Base-by-base conservation (phyloP, 2,113 vertebrate species). In the Pomatorhinus ruficollis region DNA sequence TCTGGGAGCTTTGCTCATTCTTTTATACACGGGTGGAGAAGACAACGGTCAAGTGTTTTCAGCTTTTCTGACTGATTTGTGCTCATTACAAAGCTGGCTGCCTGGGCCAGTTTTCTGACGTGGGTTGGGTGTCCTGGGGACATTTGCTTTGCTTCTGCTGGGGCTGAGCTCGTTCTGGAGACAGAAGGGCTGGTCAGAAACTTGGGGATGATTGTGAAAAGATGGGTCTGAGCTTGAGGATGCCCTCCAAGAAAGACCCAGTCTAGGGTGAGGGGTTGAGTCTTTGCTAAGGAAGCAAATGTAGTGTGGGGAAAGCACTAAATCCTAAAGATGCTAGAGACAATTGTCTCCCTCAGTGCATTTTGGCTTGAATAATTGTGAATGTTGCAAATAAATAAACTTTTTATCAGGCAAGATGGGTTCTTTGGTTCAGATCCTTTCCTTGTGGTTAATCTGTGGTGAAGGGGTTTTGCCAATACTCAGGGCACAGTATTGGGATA, bases 1-100 rank as follows among this genome's bases (percentile, higher is more conserved):
- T 81, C 83, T 96, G 92, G 88, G 86, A 96, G 92, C 57, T 90
- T 47, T 92, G 72, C 70, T 93, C 61, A 44, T 87, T 91, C 84
- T 84, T 92, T 93, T 92, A 20, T 49, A 40, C 40, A 23, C 0
- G 85, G 47, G 31, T 74, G 69, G 85, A 85, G 82, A 81, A 87
- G 87, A 94, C 90, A 94, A 93, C 4, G 5, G 30, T 53, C 89
- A 50, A 96, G 79, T 96, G 85, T 94, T 93, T 18, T 70, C 80
- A 78, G 86, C 83, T 86, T 80, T 94, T 89, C 79, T 78, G 83
- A 10, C 61, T 77, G 80, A 60, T 49, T 33, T 12, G 3, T 89
- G 63, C 60, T 65, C 54, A 9, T 78, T 92, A 57, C 88, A 92
- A 81, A 90, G 68, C 64, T 37, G 47, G 6, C 75, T 86, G 83